Evolutionary conservation across 2,888 invertebrate genomes (phyloP), one percentile per base, ranked within the genome.

Genomic region (Hylaea fasciaria): DNA sequence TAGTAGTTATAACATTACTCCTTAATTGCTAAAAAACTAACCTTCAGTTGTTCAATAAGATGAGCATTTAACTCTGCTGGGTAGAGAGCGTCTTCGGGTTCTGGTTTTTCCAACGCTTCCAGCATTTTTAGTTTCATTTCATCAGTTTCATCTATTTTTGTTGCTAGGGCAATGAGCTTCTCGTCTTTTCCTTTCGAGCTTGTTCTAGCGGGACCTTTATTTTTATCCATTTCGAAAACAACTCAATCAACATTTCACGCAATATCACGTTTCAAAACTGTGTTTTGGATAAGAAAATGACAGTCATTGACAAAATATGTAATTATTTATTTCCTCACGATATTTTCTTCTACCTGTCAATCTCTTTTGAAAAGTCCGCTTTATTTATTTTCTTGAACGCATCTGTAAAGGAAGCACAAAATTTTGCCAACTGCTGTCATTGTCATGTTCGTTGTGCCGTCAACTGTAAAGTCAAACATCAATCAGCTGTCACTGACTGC

Each of bases 61-160:
- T 94, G 94, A 35, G 87, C 85, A 78, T 94, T 94, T n/a, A 94
- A 73, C 76, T 95, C 94, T 40, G 94, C 87, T 0, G 94, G 94
- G 76, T 94, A 94, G 40, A 94, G 73, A 32, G 91, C 75, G 74
- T 94, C 92, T 12, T 91, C 89, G 11, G 89, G 74, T 3, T 88
- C 87, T 0, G 87, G 82, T 40, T 85, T 86, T 14, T 84, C 87
- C 12, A 89, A 69, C 5, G 78, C 81, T 8, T 81, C 86, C 13
- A 92, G 70, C 87, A 92, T 87, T 80, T 90, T 92, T 0, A 92
- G 67, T 67, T 92, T 92, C 90, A 91, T 91, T 71, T 92, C 92
- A 59, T 92, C 92, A 0, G 91, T 92, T 71, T 91, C 91, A 16
- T 91, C 92, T n/a, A 92, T 87, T 82, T 91, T 91, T 32, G 66